Evolutionary conservation across 2,888 invertebrate species (phyloP).

Genomic region (Micoletzkya japonica): DNA sequence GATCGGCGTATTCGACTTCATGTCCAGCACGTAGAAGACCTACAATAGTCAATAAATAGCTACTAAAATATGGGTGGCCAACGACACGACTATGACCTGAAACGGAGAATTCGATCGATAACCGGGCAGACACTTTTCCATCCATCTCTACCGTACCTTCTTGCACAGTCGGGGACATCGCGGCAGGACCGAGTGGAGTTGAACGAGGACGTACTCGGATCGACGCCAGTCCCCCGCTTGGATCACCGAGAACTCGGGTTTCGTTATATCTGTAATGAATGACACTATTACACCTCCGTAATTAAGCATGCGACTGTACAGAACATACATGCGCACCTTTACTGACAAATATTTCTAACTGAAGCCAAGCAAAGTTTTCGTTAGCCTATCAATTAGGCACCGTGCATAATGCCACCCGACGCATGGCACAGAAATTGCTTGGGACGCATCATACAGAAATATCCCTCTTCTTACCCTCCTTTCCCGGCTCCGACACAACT

Average conservation of each 20-base stretch:
- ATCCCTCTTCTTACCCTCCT: not conserved
- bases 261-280: too few relatives aligned
- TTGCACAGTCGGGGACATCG: constrained; percentile 45
- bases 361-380: not conserved
- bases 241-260: not conserved
- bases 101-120: not conserved
- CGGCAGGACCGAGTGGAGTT: constrained; percentile 39
- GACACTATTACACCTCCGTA: too few relatives aligned
- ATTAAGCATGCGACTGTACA: too few relatives aligned
- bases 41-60: too few relatives aligned
- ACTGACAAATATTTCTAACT: not conserved
- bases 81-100: not conserved
- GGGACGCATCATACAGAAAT: not conserved
- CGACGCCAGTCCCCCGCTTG: not conserved
- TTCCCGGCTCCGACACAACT: not conserved
- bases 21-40: constrained; percentile 43
- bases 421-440: not conserved
- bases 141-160: constrained; percentile 30
- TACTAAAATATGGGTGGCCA: too few relatives aligned
- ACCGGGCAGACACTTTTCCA: too few relatives aligned
- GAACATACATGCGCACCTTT: too few relatives aligned
- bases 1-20: constrained; percentile 31
- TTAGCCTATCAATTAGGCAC: not conserved
- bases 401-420: not conserved
- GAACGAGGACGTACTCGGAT: constrained; percentile 10